Percentiles rank a stretch among this genome's conserved stretches.
phyloP scores from a whole-genome alignment of 2,888 invertebrate species.

The Ochropacha duplaris region DNA sequence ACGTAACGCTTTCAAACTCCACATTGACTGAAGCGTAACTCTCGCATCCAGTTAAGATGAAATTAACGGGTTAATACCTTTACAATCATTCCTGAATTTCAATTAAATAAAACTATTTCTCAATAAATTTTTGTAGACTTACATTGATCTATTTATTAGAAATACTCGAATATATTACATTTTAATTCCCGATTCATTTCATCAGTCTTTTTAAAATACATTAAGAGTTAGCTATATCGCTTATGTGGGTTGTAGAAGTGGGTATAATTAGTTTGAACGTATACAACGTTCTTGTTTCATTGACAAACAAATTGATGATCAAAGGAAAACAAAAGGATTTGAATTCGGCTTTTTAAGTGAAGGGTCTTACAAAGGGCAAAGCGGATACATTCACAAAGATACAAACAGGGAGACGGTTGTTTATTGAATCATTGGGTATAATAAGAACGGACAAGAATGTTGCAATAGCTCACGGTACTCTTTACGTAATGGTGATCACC shows the following conservation, averaged over 20 bases:
- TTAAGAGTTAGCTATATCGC: too few species aligned
- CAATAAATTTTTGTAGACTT: too few species aligned
- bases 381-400: background rate
- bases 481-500: background rate
- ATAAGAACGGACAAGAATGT: background rate
- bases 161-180: too few species aligned
- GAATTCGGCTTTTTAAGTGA: background rate
- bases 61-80: background rate
- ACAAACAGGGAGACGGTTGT: background rate
- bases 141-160: too few species aligned
- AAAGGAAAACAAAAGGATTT: constrained; percentile 3
- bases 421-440: background rate
- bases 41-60: background rate
- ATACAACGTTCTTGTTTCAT: background rate
- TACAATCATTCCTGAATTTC: background rate
- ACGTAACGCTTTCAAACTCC: background rate
- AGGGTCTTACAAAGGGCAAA: background rate
- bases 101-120: background rate
- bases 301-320: constrained; percentile 4
- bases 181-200: too few species aligned
- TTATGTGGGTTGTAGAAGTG: too few species aligned
- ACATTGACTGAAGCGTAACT: background rate
- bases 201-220: too few species aligned
- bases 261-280: background rate
- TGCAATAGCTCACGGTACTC: background rate